Conservation (phyloP, 2,888 invertebrate genomes). For the Mactromeris polynyma region DNA sequence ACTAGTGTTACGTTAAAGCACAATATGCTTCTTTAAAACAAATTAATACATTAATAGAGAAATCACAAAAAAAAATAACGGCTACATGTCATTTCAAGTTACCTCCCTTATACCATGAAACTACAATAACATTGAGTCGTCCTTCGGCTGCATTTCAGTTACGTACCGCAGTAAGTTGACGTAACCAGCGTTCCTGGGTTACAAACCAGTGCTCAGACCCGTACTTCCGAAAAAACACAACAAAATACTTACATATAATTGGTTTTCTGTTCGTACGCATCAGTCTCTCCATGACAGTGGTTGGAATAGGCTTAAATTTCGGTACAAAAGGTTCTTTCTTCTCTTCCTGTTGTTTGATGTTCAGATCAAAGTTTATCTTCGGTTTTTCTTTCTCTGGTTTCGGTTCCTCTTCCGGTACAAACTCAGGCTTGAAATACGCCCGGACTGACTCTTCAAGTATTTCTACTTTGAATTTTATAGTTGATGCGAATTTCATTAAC, state of each 20-base stretch:
- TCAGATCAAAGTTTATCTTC: conserved; percentile 70
- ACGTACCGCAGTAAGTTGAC: no score
- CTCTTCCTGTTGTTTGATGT: conserved; percentile 71
- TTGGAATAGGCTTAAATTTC: conserved; percentile 75
- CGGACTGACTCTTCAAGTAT: conserved; percentile 78
- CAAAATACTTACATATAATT: conserved; percentile 63
- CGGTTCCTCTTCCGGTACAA: conserved; percentile 75
- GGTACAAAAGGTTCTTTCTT: conserved; percentile 69
- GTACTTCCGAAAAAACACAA: no score
- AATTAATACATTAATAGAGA: no score
- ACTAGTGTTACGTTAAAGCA: no score
- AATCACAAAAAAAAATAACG: no score
- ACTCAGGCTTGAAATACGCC: conserved; percentile 80
- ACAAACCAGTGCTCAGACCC: no score
- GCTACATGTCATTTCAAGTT: no score
- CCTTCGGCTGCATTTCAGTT: no score
- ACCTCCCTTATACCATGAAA: no score
- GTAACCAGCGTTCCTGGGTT: no score
- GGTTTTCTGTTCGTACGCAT: conserved; percentile 75
- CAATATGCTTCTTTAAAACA: no score
- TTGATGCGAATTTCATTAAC: conserved; percentile 67
- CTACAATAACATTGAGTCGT: no score
- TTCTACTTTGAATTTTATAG: conserved; percentile 78
- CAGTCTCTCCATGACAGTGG: conserved; percentile 74
- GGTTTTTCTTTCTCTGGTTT: conserved; percentile 77